Evolutionary conservation across 37 sponge, comb jelly and placozoan species (phyloP), one percentile per base, ranked within the genome.

Genomic region (Theonella swinhoei): DNA sequence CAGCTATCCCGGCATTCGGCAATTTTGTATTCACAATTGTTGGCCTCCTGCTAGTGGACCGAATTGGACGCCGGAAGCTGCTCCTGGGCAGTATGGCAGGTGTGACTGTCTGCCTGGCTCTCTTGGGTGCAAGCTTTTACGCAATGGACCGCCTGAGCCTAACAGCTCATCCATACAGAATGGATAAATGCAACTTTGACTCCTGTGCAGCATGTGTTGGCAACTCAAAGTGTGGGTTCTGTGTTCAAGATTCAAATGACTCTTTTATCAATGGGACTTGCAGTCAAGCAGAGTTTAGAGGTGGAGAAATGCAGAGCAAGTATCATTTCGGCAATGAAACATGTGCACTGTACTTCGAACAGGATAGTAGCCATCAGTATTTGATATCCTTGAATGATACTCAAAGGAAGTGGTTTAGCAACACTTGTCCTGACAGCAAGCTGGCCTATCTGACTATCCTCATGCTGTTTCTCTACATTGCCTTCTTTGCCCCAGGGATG

Each of bases 401-500:
- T 0, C 31, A 64, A 39, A 58, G 87, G 73, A 29, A 68, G 20
- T 93, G 93, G 93, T 72, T 67, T 38, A 43, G 39, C 22, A 63
- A 42, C 61, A 39, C 34, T 41, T 93, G 93, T 37, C 89, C 93
- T 0, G 41, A 72, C 58, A 80, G 76, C 54, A 54, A 66, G n/a
- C 29, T 83, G 1, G 90, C 93, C 3, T 81, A 72, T 39, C 79
- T 94, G 30, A 64, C 93, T 4, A 84, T 97, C 28, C 81, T 87
- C 32, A 74, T 92, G 0, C 83, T 97, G 19, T 87, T 97, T 67
- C 30, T 93, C 28, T 97, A 97, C 75, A 87, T 97, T 68, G 95
- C 86, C 29, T 82, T 90, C 81, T 97, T 97, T 92, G 97, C 97
- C 59, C 93, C 97, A 23, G 97, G 97, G 0, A 90, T 94, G 84